phyloP scores from a whole-genome alignment of 2,113 vertebrate species.

The Esox niger region DNA sequence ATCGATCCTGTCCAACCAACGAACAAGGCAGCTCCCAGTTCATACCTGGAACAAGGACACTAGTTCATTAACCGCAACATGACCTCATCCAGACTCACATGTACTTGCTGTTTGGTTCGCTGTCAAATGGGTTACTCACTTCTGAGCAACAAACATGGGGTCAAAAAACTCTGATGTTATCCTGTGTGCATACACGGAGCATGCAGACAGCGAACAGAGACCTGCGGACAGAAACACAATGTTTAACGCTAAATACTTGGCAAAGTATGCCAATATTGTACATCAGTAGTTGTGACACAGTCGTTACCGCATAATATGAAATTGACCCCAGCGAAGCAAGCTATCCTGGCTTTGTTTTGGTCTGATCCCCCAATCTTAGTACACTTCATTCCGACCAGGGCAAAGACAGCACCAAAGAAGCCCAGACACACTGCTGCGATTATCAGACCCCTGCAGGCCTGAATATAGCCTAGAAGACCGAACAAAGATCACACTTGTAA shows the following conservation, averaged over 20 bases:
- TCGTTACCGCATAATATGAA: slow-evolving; percentile 88
- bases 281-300: background rate
- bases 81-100: background rate
- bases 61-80: background rate
- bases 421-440: slow-evolving; percentile 88
- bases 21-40: slow-evolving; percentile 77
- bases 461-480: slow-evolving; percentile 83
- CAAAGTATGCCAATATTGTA: slow-evolving; percentile 8
- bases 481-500: background rate
- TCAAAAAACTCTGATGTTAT: slow-evolving; percentile 96
- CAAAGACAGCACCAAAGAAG: slow-evolving; percentile 84
- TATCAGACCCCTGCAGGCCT: slow-evolving; percentile 94
- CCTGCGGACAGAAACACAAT: slow-evolving; percentile 66
- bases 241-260: background rate
- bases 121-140: slow-evolving; percentile 78
- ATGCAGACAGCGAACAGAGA: slow-evolving; percentile 86
- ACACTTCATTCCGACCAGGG: slow-evolving; percentile 95
- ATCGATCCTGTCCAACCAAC: slow-evolving; percentile 78
- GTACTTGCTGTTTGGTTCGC: no score
- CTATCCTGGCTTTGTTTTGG: slow-evolving; percentile 84
- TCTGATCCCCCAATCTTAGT: slow-evolving; percentile 92
- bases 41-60: slow-evolving; percentile 65
- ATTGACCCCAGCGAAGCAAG: slow-evolving; percentile 82
- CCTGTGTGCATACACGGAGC: slow-evolving; percentile 92
- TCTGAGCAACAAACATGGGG: slow-evolving; percentile 87